Evolutionary conservation across 1,140 invertebrate species (phyloP), one percentile per base, ranked within the genome.

Genomic region (Rhopalosiphum padi): DNA sequence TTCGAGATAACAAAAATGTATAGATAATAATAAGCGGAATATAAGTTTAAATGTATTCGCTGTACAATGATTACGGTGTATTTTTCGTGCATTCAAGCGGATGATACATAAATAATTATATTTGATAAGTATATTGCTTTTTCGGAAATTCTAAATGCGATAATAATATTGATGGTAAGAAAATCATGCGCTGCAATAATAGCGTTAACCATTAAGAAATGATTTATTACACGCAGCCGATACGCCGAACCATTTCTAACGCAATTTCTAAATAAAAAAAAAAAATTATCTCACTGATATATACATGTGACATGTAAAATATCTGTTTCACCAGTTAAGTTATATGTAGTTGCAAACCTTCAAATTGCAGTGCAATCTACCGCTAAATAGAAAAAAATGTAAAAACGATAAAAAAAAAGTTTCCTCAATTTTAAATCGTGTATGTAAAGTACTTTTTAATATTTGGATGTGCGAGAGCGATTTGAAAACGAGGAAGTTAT

Each of bases 171-270:
- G 51, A 6, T 22, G 89, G 53, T 43, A 68, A 90, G 55, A 68
- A 68, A 90, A 93, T n/a, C 82, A 86, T 15, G 82, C 77, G 1
- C 18, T 77, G 37, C 77, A 53, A 77, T 92, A 85, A 85, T 92
- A 53, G 46, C 48, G 25, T 37, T 85, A 93, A 86, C 91, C 82
- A 93, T 93, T 93, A 93, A 83, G 11, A 85, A 41, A 55, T 83
- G 91, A 93, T 93, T 93, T 86, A 93, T 93, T 43, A 41, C 77
- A 5, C 68, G 2, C 21, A 55, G 30, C 37, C 51, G 55, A 43
- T 37, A 48, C 46, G 11, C 86, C 25, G 8, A 87, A 48, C 43
- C 11, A 0, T n/a, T 48, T 46, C 48, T 30, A n/a, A 87, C 25
- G 25, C 25, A 25, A 7, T 46, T 46, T 46, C 41, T 15, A 6